Evolutionary conservation across 30 jellyfish, hydroid and myxozoan species (phyloP).

Genomic region (Pelagia noctiluca): DNA sequence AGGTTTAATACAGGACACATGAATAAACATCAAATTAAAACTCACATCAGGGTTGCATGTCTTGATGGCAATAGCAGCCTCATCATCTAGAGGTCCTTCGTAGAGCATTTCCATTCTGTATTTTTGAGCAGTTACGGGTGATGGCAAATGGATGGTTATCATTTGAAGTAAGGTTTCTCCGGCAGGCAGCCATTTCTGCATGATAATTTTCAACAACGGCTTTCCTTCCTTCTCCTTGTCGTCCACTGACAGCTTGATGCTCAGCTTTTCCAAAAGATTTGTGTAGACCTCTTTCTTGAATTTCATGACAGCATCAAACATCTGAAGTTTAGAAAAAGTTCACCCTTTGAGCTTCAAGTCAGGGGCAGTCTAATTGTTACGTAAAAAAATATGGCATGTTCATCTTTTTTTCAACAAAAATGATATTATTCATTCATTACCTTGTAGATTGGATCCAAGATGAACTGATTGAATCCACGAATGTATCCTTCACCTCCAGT

Average conservation of each 20-base stretch:
- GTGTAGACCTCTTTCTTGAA: constrained; percentile 80
- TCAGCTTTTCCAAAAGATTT: constrained; percentile 74
- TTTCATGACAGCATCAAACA: constrained; percentile 96
- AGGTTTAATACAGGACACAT: too few species aligned
- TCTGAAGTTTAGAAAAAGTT: constrained; percentile 46
- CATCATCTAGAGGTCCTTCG: constrained; percentile 99
- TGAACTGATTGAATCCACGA: constrained; percentile 95
- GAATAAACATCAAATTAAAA: background rate
- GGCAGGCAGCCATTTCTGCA: constrained; percentile 99
- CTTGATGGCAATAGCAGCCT: constrained; percentile 92
- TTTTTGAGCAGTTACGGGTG: constrained; percentile 98
- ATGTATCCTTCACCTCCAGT: constrained; percentile 81
- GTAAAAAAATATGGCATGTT: background rate
- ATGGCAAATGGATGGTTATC: constrained; percentile 98
- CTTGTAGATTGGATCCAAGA: constrained; percentile 97
- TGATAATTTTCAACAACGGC: constrained; percentile 83
- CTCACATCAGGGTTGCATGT: constrained; percentile 87
- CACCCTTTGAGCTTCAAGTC: background rate
- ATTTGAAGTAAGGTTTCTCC: constrained; percentile 96
- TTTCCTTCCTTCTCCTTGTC: constrained; percentile 94
- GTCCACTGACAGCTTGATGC: constrained; percentile 80
- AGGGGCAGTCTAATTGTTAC: background rate
- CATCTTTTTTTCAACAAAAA: background rate
- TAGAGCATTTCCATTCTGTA: constrained; percentile 98
- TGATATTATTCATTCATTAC: constrained; percentile 19